Percentiles rank a stretch among this genome's conserved stretches.
These are phyloP conservation scores for Monochamus alternatus DNA, from an alignment of 2,888 invertebrate species.

Conservation along the genomic window DNA sequence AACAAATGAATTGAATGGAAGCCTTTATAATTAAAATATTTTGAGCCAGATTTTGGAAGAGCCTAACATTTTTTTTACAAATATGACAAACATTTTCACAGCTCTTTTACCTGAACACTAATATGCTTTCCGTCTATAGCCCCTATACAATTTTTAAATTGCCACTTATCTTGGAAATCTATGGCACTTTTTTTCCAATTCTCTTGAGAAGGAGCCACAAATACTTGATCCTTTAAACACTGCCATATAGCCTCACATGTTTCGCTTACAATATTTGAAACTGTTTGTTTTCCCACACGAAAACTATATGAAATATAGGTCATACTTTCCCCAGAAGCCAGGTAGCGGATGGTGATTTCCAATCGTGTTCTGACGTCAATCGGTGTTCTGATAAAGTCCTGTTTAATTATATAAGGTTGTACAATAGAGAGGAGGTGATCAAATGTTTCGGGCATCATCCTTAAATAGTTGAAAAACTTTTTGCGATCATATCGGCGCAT, in stretches of 20 bases:
- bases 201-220: not conserved
- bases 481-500: conserved; percentile 22
- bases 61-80: not conserved
- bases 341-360: conserved; percentile 9
- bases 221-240: not conserved
- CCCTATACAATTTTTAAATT: conserved; percentile 1
- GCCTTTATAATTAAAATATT: conserved; percentile 1
- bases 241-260: conserved; percentile 32
- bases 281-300: conserved; percentile 26
- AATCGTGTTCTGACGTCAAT: not conserved
- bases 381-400: not conserved
- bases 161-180: not conserved
- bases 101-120: not conserved
- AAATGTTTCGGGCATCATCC: conserved; percentile 34
- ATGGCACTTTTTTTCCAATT: not conserved
- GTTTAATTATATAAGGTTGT: conserved; percentile 1
- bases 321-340: conserved; percentile 30
- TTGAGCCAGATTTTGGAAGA: not conserved
- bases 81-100: too few relatives aligned
- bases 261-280: conserved; percentile 32
- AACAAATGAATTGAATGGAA: not conserved
- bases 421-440: conserved; percentile 24
- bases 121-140: conserved; percentile 12
- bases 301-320: conserved; percentile 19
- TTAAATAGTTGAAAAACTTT: conserved; percentile 37